These are phyloP conservation scores for Lamellibrachia satsuma DNA, from an alignment of 2,888 invertebrate species.

Conservation along the genomic window DNA sequence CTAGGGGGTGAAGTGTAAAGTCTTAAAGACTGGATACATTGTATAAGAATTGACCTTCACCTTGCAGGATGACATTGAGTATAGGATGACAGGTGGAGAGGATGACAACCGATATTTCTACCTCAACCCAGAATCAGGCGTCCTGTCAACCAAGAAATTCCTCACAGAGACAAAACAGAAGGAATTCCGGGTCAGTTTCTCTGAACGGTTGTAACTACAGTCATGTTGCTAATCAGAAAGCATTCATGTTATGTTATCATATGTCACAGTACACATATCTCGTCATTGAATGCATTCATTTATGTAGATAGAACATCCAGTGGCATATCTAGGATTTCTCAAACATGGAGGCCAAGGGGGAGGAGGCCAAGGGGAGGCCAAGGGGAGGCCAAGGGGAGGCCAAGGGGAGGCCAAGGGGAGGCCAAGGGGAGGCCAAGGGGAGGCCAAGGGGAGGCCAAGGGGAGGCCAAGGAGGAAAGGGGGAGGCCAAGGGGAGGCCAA, in stretches of 20 bases:
- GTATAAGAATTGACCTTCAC: background rate
- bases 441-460: too few species aligned
- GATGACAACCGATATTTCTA: slow-evolving; percentile 52
- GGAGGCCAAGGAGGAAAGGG: too few species aligned
- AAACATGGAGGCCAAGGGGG: too few species aligned
- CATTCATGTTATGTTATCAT: background rate
- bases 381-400: too few species aligned
- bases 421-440: too few species aligned
- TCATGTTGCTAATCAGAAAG: too few species aligned
- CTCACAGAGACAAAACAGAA: slow-evolving; percentile 42
- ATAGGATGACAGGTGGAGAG: slow-evolving; percentile 34
- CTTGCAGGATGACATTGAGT: slow-evolving; percentile 45
- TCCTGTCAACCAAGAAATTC: slow-evolving; percentile 49
- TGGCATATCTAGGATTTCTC: too few species aligned
- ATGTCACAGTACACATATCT: background rate
- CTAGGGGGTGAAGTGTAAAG: background rate
- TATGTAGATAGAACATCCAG: too few species aligned
- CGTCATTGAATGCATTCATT: background rate
- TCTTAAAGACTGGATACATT: too few species aligned
- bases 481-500: too few species aligned
- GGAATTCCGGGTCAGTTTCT: slow-evolving; percentile 36
- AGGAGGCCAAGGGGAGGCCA: too few species aligned
- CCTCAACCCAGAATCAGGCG: slow-evolving; percentile 53
- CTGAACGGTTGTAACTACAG: background rate
- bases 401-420: too few species aligned